A percentile compares a stretch with the other conserved stretches of the same genome.
Evolutionary conservation across 2,888 invertebrate genomes (phyloP).

Genomic region (Capitulum mitella): DNA sequence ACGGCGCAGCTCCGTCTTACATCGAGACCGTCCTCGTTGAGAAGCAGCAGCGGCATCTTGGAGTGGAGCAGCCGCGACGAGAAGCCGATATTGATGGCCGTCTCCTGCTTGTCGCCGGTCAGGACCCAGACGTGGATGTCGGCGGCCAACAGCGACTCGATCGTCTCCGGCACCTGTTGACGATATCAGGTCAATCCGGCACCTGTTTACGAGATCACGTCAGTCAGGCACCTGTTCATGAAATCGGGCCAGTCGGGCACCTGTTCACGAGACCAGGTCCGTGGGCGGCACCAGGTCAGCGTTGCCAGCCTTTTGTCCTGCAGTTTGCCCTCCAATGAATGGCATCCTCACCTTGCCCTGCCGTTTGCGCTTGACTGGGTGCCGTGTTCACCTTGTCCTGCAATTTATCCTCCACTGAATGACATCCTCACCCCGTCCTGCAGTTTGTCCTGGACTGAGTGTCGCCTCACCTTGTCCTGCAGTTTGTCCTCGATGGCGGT

Average conservation of each 20-base stretch:
- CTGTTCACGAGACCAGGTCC: too few species aligned
- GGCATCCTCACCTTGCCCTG: too few species aligned
- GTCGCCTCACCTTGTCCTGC: slow-evolving; percentile 62
- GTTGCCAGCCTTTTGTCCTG: too few species aligned
- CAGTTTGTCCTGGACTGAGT: slow-evolving; percentile 30
- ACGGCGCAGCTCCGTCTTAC: slow-evolving; percentile 53
- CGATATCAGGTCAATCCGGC: too few species aligned
- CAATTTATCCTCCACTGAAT: too few species aligned
- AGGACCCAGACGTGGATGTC: slow-evolving; percentile 95
- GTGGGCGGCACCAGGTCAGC: too few species aligned
- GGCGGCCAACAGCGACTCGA: slow-evolving; percentile 81
- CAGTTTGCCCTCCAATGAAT: too few species aligned
- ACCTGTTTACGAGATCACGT: too few species aligned
- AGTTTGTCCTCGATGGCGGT: slow-evolving; percentile 98
- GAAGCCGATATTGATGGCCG: slow-evolving; percentile 98
- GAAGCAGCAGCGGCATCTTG: slow-evolving; percentile 74
- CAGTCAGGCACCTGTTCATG: too few species aligned
- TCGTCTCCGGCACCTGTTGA: slow-evolving; percentile 83
- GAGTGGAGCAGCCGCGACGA: slow-evolving; percentile 78
- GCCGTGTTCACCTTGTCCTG: background rate
- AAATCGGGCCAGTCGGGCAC: too few species aligned
- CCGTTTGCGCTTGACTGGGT: background rate
- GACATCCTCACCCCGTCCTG: background rate
- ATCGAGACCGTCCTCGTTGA: slow-evolving; percentile 86
- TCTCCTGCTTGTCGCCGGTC: slow-evolving; percentile 99